Percentiles rank a stretch among this genome's conserved stretches.
These are phyloP conservation scores for Ciconia maguari DNA, from an alignment of 2,113 vertebrate genomes.

Conservation along the genomic window DNA sequence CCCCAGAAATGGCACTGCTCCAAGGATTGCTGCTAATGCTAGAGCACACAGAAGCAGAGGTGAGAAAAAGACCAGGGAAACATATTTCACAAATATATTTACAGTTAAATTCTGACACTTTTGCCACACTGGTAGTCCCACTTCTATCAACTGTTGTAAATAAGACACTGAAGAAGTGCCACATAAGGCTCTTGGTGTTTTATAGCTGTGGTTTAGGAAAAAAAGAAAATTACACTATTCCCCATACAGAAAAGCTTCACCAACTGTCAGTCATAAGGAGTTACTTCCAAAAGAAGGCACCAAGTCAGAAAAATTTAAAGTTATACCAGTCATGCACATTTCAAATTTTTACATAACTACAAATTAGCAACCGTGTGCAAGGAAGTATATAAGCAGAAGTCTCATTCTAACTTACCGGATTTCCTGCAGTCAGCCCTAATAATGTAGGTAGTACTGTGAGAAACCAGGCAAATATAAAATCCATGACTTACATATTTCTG, in stretches of 20 bases:
- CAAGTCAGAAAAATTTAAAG: not conserved
- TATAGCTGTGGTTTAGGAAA: not conserved
- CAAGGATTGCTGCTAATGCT: constrained; percentile 92
- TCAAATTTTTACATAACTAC: not conserved
- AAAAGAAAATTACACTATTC: not conserved
- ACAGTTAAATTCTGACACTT: not conserved
- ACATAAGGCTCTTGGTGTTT: not conserved
- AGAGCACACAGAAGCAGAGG: not conserved
- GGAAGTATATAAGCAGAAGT: not conserved
- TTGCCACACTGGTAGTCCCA: not conserved
- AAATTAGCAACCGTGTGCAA: not conserved
- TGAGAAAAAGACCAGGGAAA: not conserved
- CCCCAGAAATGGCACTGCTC: constrained; percentile 95
- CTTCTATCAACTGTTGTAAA: not conserved
- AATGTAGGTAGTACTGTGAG: not conserved
- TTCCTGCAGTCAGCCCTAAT: not conserved
- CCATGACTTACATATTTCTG: not conserved
- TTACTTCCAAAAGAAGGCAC: not conserved
- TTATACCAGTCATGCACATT: not conserved
- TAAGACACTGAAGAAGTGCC: not conserved
- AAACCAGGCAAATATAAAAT: not conserved
- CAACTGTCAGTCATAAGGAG: not conserved
- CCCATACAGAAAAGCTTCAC: not conserved
- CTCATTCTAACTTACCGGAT: not conserved
- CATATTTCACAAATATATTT: not conserved